Evolutionary conservation across 1,140 invertebrate genomes (phyloP).

Genomic region (Meloidogyne hapla): DNA sequence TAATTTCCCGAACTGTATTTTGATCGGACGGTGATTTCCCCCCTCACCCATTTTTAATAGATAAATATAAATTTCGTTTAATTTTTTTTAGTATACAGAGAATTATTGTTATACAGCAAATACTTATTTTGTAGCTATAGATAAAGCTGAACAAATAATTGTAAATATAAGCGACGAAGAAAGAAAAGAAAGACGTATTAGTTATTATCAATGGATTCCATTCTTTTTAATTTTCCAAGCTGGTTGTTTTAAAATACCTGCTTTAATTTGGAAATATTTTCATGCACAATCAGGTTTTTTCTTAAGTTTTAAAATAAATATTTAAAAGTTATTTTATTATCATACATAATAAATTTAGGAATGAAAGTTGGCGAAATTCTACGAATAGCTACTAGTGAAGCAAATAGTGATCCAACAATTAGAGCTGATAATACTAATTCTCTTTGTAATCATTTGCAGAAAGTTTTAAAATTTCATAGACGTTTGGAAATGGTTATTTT

Average conservation of each 20-base stretch:
- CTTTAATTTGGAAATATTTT: conserved; percentile 66
- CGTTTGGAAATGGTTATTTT: conserved; percentile 49
- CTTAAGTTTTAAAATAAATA: neutral
- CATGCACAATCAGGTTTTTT: conserved; percentile 56
- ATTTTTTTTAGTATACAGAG: conserved; percentile 53
- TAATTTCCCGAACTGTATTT: too few relatives aligned
- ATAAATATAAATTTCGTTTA: neutral
- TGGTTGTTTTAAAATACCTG: conserved; percentile 65
- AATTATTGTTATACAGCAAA: conserved; percentile 59
- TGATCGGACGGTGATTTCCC: too few relatives aligned
- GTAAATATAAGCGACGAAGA: conserved; percentile 30
- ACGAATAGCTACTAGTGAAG: conserved; percentile 53
- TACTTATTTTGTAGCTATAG: conserved; percentile 60
- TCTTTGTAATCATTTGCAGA: conserved; percentile 54
- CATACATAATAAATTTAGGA: conserved; percentile 40
- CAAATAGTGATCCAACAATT: conserved; percentile 54
- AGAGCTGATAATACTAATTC: conserved; percentile 51
- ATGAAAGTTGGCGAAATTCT: conserved; percentile 61
- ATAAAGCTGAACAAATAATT: conserved; percentile 23
- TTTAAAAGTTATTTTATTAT: neutral
- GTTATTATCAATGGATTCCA: conserved; percentile 68
- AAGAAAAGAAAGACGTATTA: conserved; percentile 39
- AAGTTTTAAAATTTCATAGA: conserved; percentile 56
- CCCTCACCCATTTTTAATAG: too few relatives aligned
- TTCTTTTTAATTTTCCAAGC: conserved; percentile 66